These are phyloP conservation scores for Nemoura dubitans DNA, from an alignment of 2,888 invertebrate species.

Conservation along the genomic window DNA sequence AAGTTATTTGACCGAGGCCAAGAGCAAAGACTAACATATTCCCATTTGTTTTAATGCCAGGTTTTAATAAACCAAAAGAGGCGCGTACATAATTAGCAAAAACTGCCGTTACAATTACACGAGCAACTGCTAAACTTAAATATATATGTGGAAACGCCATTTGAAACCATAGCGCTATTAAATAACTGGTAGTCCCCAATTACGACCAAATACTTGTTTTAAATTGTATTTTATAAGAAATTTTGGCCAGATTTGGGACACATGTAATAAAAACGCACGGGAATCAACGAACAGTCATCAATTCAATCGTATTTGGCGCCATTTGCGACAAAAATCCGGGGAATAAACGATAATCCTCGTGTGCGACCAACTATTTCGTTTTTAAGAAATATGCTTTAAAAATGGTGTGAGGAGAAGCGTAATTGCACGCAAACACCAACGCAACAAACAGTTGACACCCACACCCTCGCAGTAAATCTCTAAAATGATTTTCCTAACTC, in stretches of 20 bases:
- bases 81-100: no score
- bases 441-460: not conserved
- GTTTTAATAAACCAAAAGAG: no score
- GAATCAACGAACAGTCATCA: no score
- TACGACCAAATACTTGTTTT: not conserved
- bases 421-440: not conserved
- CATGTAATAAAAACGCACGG: no score
- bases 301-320: not conserved
- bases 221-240: not conserved
- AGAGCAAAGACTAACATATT: no score
- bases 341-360: not conserved
- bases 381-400: not conserved
- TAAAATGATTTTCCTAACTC: not conserved
- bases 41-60: no score
- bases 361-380: not conserved
- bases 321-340: not conserved
- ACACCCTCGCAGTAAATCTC: not conserved
- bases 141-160: not conserved
- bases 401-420: not conserved
- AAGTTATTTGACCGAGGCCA: no score
- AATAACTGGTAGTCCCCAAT: no score
- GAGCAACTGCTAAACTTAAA: no score
- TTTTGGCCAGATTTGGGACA: no score
- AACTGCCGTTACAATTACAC: no score
- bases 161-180: no score